Base-by-base conservation (phyloP, 1,140 invertebrate genomes). In the Trypoxylus dichotomus region DNA sequence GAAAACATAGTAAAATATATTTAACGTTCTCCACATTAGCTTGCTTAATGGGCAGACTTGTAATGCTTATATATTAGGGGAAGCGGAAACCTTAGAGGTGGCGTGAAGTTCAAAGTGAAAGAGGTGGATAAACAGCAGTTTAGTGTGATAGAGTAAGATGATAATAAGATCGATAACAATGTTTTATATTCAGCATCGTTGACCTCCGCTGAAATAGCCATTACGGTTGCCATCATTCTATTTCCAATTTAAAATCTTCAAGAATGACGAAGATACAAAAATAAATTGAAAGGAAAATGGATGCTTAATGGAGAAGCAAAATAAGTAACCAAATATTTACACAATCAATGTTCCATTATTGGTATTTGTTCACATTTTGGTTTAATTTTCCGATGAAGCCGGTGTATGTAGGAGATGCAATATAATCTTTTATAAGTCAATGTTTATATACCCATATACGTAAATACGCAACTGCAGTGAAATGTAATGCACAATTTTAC, bases 101-200 rank as follows among this genome's bases (percentile, higher is more conserved):
- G 24, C 19, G 60, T 27, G 15, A 68, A 27, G 8, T 68, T 68
- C 21, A 27, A 21, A 27, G 24, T 15, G 24, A 25, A 68, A 10
- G 60, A 68, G 24, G 24, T 68, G 60, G 24, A 25, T 8, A 68
- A 24, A 68, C 3, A 68, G 60, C 60, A 24, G 21, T 68, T 29
- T 29, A 29, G 24, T 68, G 13, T 27, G 24, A 68, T 68, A 24
- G 24, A 68, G 60, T 68, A 68, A 68, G 60, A 68, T 68, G 60
- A 68, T 68, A 68, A 68, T 68, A 68, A 68, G 60, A 68, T 68
- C 60, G 24, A 68, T 68, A 68, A 8, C 60, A 29, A 68, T 25
- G 60, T 68, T 68, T 68, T 68, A 68, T 24, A 68, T 68, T 68
- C 60, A 68, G 60, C 60, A 68, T 68, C 24, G 24, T 68, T 68